A percentile compares a stretch with the other conserved stretches of the same genome.
Conservation (phyloP, 2,113 vertebrate genomes). For the Guaruba guarouba region DNA sequence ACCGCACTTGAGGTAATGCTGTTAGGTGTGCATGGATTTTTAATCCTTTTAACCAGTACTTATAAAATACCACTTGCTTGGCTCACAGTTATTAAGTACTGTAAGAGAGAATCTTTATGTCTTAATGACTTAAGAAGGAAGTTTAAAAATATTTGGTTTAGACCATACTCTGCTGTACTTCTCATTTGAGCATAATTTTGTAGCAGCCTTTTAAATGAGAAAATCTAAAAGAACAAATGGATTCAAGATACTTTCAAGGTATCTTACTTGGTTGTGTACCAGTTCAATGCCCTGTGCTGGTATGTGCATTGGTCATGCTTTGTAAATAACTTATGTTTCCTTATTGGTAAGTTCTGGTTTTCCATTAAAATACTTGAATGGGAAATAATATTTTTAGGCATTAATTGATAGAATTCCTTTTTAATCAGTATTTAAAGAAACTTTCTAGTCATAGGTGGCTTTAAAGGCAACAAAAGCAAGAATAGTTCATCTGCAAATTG, state of each 20-base stretch:
- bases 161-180: not conserved
- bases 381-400: not conserved
- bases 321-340: not conserved
- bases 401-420: not conserved
- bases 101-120: not conserved
- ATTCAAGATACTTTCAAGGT: not conserved
- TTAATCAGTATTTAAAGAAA: not conserved
- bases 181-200: not conserved
- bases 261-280: not conserved
- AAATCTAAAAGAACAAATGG: not conserved
- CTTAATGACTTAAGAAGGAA: not conserved
- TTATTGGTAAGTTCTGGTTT: not conserved
- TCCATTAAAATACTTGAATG: not conserved
- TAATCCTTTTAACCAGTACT: not conserved
- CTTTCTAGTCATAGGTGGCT: not conserved
- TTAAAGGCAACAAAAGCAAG: not conserved
- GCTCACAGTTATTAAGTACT: not conserved
- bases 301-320: not conserved
- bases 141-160: not conserved
- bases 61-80: not conserved
- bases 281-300: not conserved
- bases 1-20: not conserved
- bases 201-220: not conserved
- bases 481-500: not conserved
- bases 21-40: not conserved